Base-by-base conservation (phyloP, 2,888 invertebrate species). In the Pollenia angustigena region DNA sequence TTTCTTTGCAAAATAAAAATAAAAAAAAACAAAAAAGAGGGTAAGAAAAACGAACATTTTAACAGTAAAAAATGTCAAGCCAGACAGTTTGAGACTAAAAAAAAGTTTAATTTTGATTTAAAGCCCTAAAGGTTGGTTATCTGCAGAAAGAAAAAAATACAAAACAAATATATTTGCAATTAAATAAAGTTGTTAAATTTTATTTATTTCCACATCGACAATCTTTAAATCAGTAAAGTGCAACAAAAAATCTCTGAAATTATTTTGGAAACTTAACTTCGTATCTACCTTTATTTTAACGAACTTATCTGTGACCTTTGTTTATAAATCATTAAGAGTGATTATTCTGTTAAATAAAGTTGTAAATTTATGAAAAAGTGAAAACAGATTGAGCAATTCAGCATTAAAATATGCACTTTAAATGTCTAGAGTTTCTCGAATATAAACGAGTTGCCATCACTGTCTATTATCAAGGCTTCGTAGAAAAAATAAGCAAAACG, bases 81-180 rank as follows among this genome's bases (percentile, higher is more conserved):
- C 66, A 68, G 79, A 64, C 42, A 83, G 14, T 60, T 11, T 50
- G 10, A 56, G 48, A 48, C n/a, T 40, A 16, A 64, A 12, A 54
- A n/a, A 46, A 62, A 62, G 64, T 14, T 82, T 62, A 62, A 79
- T 64, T 64, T 79, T 82, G 82, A 82, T 82, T 78, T 56, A 85
- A 82, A 62, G 62, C 82, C 82, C 60, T 75, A 46, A 71, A 80
- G 82, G 79, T 69, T 72, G 40, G 76, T 11, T 69, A 69, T 62
- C 56, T 52, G 4, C 23, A 40, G 40, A 40, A 7, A 40, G 16
- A 12, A 48, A 56, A 66, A 18, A 54, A 11, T 11, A n/a, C 9
- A 14, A 44, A n/a, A 75, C 10, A 74, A 68, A 58, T 54, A 62
- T 18, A 18, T 82, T 62, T 44, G 72, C 72, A 78, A 72, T 71